Conservation (phyloP, 92 coral and sea anemone genomes). For the Bergia sp. region DNA sequence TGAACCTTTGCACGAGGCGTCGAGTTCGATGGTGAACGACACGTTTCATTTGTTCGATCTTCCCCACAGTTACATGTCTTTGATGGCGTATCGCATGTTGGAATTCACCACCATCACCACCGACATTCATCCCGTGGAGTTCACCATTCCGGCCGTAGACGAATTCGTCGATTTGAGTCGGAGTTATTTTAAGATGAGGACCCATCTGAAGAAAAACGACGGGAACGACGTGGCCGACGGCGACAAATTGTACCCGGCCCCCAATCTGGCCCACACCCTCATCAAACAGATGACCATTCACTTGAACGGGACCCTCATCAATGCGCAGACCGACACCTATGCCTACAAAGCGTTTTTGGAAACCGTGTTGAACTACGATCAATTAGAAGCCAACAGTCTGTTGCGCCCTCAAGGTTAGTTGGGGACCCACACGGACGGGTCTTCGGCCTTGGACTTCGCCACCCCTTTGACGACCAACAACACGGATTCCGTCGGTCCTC, state of each 20-base stretch:
- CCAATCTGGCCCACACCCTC: background rate
- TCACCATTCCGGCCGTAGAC: too few relatives aligned
- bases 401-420: slow-evolving; percentile 11
- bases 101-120: too few relatives aligned
- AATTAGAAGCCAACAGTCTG: background rate
- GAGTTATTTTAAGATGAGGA: background rate
- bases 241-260: background rate
- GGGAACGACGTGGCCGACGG: background rate
- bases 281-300: background rate
- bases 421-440: background rate
- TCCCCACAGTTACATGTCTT: too few relatives aligned
- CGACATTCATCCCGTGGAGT: too few relatives aligned
- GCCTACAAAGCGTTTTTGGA: slow-evolving; percentile 11
- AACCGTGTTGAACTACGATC: background rate
- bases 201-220: background rate
- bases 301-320: slow-evolving; percentile 6
- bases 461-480: background rate
- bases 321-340: slow-evolving; percentile 27
- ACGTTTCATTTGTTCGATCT: too few relatives aligned
- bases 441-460: background rate
- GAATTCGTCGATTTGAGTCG: background rate
- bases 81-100: too few relatives aligned
- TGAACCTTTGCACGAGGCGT: too few relatives aligned
- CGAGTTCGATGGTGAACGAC: too few relatives aligned
- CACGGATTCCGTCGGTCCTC: background rate